Conservation (phyloP, 2,888 invertebrate species). For the Eupithecia abbreviata region DNA sequence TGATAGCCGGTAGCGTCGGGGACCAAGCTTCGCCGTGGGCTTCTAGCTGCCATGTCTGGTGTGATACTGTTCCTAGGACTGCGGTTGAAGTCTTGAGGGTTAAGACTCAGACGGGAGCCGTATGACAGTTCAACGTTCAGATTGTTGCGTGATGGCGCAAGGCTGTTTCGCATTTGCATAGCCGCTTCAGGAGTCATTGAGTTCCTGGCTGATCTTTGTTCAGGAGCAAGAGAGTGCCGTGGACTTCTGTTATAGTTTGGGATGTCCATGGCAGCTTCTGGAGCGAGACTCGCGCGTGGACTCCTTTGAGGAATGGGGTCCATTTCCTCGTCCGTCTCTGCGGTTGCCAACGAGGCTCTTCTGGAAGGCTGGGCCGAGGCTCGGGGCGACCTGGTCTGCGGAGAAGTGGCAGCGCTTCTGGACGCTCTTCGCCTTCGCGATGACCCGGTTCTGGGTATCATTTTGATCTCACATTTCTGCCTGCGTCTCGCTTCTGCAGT, state of each 20-base stretch:
- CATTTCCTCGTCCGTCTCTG: slow-evolving; percentile 85
- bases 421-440: slow-evolving; percentile 87
- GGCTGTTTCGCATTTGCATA: slow-evolving; percentile 80
- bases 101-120: slow-evolving; percentile 83
- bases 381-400: slow-evolving; percentile 82
- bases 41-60: slow-evolving; percentile 78
- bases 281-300: slow-evolving; percentile 84
- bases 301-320: slow-evolving; percentile 77
- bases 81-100: slow-evolving; percentile 82
- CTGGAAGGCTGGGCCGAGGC: slow-evolving; percentile 76
- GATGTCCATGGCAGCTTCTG: slow-evolving; percentile 77
- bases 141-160: slow-evolving; percentile 85
- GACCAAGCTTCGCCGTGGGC: slow-evolving; percentile 85
- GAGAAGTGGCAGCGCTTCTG: slow-evolving; percentile 86
- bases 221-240: slow-evolving; percentile 83
- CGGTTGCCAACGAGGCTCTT: slow-evolving; percentile 85
- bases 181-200: slow-evolving; percentile 85
- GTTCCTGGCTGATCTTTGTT: slow-evolving; percentile 84
- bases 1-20: slow-evolving; percentile 84
- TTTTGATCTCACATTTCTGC: slow-evolving; percentile 55
- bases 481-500: neutral
- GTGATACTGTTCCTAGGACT: slow-evolving; percentile 80
- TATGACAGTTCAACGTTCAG: slow-evolving; percentile 83
- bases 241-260: slow-evolving; percentile 80
- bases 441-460: slow-evolving; percentile 87